Conservation (phyloP, 37 sponge, comb jelly and placozoan species). For the Aplysina aerophoba region DNA sequence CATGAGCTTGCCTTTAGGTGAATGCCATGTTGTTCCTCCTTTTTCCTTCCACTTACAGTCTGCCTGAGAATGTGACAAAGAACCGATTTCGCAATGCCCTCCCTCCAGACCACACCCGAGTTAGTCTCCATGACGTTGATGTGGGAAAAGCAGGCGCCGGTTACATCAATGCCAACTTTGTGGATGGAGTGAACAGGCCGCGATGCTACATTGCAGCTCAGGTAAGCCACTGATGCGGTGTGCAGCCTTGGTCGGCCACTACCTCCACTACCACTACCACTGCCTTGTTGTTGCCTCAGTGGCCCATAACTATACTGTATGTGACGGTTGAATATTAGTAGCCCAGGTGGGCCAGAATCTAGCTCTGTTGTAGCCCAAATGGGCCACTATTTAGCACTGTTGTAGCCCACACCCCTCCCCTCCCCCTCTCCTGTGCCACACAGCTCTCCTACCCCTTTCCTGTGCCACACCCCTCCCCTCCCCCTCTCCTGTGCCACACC, state of each 20-base stretch:
- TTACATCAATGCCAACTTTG: conserved; percentile 77
- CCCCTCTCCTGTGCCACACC: conserved; percentile 55
- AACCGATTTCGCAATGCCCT: conserved; percentile 68
- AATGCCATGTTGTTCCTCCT: neutral
- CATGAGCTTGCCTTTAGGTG: neutral
- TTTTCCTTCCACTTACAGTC: no score
- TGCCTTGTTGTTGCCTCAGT: no score
- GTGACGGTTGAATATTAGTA: no score
- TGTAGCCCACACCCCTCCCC: neutral
- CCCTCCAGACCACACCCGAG: conserved; percentile 61
- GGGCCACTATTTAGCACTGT: neutral
- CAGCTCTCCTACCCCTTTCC: no score
- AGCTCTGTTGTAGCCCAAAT: neutral
- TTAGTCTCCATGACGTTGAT: conserved; percentile 50
- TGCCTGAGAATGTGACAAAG: conserved; percentile 55
- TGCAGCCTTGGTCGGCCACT: no score
- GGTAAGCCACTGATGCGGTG: conserved; percentile 31
- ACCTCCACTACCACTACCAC: no score
- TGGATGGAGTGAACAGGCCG: conserved; percentile 22
- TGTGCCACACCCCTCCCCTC: neutral
- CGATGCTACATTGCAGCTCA: conserved; percentile 67
- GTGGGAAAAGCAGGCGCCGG: conserved; percentile 53
- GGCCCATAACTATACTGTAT: no score
- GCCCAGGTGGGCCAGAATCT: no score
- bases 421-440: no score